phyloP scores from a whole-genome alignment of 2,113 vertebrate genomes.

The Rhinichthys klamathensis region DNA sequence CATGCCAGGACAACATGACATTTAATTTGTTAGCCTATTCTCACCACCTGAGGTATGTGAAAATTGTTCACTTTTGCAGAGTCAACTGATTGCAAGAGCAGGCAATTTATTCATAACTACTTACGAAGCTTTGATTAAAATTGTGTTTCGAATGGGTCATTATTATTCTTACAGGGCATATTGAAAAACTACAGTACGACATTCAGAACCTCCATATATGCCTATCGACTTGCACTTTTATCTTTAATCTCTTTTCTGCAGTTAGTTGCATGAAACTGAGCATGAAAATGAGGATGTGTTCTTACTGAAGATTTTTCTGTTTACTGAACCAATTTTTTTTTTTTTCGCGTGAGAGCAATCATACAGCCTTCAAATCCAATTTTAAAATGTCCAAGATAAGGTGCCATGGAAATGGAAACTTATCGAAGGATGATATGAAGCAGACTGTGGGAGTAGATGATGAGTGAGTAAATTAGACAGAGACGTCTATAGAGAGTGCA shows the following conservation, averaged over 20 bases:
- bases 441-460: conserved; percentile 33
- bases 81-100: conserved; percentile 21
- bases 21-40: conserved; percentile 12
- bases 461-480: conserved; percentile 8
- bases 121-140: conserved; percentile 23
- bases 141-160: conserved; percentile 1
- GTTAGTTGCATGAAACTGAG: not conserved
- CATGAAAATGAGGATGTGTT: conserved; percentile 29
- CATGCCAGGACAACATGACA: not conserved
- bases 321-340: not conserved
- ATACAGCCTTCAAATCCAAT: conserved; percentile 63
- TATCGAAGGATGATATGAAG: conserved; percentile 62
- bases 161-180: not conserved
- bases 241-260: not conserved
- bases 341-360: conserved; percentile 50
- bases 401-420: conserved; percentile 67
- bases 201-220: not conserved
- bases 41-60: not conserved
- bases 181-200: not conserved
- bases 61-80: not conserved
- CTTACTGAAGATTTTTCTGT: not conserved
- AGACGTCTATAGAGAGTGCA: not conserved
- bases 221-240: not conserved
- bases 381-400: conserved; percentile 70
- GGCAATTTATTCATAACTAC: conserved; percentile 24